Base-by-base conservation (phyloP, 2,113 vertebrate species). In the Hippocampus abdominalis region DNA sequence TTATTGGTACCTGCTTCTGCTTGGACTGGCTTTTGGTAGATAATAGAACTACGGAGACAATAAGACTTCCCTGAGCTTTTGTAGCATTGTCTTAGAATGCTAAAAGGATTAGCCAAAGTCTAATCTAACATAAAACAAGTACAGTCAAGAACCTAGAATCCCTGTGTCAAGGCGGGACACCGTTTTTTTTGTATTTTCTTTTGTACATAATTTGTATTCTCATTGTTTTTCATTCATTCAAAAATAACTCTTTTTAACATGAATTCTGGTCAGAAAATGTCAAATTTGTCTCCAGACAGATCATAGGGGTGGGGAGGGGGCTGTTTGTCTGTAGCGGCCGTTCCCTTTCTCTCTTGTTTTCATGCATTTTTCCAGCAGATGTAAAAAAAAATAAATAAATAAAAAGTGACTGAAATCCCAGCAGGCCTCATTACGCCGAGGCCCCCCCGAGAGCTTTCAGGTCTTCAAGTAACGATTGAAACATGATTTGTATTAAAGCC, bases 401-500 rank as follows among this genome's bases (percentile, higher is more conserved):
- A 92, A 91, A 90, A 92, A 92, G 90, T 91, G 90, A 92, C 91
- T 91, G 90, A 92, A 91, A 84, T 92, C 92, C 92, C 92, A 90
- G 85, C 88, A 91, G 92, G 85, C 87, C 92, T 93, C 92, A 93
- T 93, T 93, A 93, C 87, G 70, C 40, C 67, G 66, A 64, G 25
- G 84, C 63, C 85, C 91, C 89, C 89, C 70, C 44, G 89, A 90
- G 88, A 81, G 89, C 87, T 54, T 89, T 90, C 87, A 90, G 92
- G 91, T 93, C 92, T 92, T 92, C 90, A 90, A 91, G 89, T 92
- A 92, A 92, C 91, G 90, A 93, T 93, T 93, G 91, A 92, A 91
- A 92, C 90, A 93, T 93, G 92, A 93, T 93, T 92, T 93, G 92
- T 93, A 93, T 93, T 93, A 93, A 93, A 93, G 90, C 51, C 51